A percentile compares a stretch with the other conserved stretches of the same genome.
Evolutionary conservation across 1,140 invertebrate genomes (phyloP).

Genomic region (Phenacoccus solenopsis): DNA sequence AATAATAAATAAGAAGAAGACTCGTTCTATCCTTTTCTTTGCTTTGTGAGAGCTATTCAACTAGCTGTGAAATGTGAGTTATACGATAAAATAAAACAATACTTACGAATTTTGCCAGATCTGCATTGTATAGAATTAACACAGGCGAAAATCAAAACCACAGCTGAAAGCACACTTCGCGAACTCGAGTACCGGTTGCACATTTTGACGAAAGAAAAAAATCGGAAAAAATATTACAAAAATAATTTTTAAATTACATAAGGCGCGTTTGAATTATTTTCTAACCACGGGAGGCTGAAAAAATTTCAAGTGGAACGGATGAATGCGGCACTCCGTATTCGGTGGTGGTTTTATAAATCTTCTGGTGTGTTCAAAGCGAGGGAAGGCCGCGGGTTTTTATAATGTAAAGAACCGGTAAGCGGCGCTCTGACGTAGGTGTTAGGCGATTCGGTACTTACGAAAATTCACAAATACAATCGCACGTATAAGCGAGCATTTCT

Average conservation of each 20-base stretch:
- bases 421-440: background rate
- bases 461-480: background rate
- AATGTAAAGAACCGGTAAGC: background rate
- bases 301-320: background rate
- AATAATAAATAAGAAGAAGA: no score
- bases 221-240: background rate
- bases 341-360: background rate
- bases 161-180: background rate
- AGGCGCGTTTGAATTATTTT: background rate
- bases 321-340: background rate
- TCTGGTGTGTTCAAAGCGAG: background rate
- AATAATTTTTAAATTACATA: background rate
- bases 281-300: background rate
- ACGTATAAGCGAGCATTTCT: no score
- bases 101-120: background rate
- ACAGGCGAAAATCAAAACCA: background rate
- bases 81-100: background rate
- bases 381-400: background rate
- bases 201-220: background rate
- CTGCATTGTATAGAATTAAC: background rate
- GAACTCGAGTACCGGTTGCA: background rate
- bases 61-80: no score
- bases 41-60: no score
- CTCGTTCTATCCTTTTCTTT: no score
- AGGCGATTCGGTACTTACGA: background rate